Evolutionary conservation across 1,140 invertebrate genomes (phyloP).

Genomic region (Triops longicaudatus): DNA sequence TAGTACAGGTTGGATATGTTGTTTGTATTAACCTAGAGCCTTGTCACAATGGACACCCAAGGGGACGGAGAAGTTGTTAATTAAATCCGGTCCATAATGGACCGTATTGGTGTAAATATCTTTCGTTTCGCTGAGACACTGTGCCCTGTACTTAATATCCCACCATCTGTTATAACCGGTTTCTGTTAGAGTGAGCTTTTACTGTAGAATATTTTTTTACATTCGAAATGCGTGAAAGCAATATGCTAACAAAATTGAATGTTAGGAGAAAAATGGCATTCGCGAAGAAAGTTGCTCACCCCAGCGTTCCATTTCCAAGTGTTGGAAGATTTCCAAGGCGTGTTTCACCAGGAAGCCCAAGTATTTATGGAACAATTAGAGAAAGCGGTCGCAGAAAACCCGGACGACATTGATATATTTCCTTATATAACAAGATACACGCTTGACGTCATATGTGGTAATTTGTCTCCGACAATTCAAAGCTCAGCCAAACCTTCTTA

Average conservation of each 20-base stretch:
- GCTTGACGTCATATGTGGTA: slow-evolving; percentile 74
- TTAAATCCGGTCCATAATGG: too few species aligned
- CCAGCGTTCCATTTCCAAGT: slow-evolving; percentile 59
- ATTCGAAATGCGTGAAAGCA: too few species aligned
- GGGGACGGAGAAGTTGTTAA: too few species aligned
- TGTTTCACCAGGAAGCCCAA: slow-evolving; percentile 22
- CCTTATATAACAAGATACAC: slow-evolving; percentile 67
- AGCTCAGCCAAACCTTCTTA: background rate
- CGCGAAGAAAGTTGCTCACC: slow-evolving; percentile 49
- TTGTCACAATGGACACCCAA: too few species aligned
- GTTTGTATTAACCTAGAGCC: slow-evolving; percentile 49
- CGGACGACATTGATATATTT: slow-evolving; percentile 62
- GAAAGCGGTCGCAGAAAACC: slow-evolving; percentile 40
- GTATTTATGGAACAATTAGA: slow-evolving; percentile 18
- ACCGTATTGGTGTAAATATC: too few species aligned
- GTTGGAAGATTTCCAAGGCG: slow-evolving; percentile 47
- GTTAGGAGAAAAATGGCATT: slow-evolving; percentile 45
- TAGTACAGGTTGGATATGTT: slow-evolving; percentile 47
- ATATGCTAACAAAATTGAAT: slow-evolving; percentile 28
- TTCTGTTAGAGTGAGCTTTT: too few species aligned
- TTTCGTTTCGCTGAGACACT: too few species aligned
- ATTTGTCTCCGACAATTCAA: background rate
- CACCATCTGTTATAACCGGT: too few species aligned
- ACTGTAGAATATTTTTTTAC: too few species aligned
- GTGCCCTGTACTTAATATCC: too few species aligned